phyloP scores from a whole-genome alignment of 2,113 vertebrate species.

The Catharus bicknelli region DNA sequence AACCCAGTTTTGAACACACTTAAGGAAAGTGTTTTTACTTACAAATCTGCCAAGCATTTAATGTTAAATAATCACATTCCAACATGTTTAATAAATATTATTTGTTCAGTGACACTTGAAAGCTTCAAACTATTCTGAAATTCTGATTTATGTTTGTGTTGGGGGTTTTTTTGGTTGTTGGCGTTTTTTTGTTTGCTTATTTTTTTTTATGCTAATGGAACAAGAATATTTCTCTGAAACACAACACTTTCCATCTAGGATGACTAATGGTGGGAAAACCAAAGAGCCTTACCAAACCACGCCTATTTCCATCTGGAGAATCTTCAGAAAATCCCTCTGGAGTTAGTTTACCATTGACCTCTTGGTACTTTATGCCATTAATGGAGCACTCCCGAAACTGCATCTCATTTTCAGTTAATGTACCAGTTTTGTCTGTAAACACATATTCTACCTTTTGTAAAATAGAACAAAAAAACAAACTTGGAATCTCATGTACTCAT shows the following conservation, averaged over 20 bases:
- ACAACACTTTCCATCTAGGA: background rate
- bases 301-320: conserved; percentile 77
- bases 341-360: conserved; percentile 90
- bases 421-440: conserved; percentile 97
- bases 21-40: background rate
- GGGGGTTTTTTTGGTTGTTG: too few relatives aligned
- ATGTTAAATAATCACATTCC: background rate
- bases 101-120: background rate
- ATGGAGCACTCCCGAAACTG: conserved; percentile 96
- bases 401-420: conserved; percentile 99
- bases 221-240: background rate
- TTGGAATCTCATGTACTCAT: background rate
- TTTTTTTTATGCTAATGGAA: background rate
- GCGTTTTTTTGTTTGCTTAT: too few relatives aligned
- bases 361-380: conserved; percentile 93
- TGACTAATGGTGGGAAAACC: accelerated
- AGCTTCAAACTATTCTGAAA: background rate
- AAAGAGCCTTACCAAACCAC: conserved; percentile 76
- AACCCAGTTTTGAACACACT: background rate
- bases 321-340: conserved; percentile 90
- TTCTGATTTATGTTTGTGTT: background rate
- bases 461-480: background rate
- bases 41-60: background rate
- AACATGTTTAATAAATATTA: background rate
- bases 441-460: conserved; percentile 91